Conservation (phyloP, 2,113 vertebrate genomes). For the Eonycteris spelaea region DNA sequence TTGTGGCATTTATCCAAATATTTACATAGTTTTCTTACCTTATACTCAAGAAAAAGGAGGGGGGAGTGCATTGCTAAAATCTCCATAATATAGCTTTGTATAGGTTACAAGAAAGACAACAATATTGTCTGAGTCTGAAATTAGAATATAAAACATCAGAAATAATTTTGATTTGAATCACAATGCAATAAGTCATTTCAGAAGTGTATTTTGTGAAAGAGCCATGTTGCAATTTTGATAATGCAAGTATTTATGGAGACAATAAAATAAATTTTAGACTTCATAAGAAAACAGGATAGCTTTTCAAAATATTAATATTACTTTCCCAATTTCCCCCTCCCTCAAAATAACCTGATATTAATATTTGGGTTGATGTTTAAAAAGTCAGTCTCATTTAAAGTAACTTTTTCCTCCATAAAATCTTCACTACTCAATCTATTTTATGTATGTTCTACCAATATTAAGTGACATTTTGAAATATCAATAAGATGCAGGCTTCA, state of each 20-base stretch:
- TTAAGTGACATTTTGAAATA: constrained; percentile 82
- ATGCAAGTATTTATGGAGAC: background rate
- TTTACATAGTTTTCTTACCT: background rate
- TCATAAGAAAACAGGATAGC: background rate
- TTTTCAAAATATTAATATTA: background rate
- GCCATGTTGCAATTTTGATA: background rate
- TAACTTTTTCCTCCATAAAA: constrained; percentile 47
- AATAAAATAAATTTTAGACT: background rate
- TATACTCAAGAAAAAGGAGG: background rate
- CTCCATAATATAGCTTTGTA: background rate
- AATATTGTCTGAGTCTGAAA: background rate
- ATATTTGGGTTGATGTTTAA: background rate
- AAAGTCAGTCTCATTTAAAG: constrained; percentile 27
- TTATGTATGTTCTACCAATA: constrained; percentile 66
- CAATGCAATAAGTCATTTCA: background rate
- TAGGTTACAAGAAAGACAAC: background rate
- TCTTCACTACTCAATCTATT: constrained; percentile 35
- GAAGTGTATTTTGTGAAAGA: background rate
- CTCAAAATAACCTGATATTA: background rate
- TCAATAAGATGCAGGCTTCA: constrained; percentile 77
- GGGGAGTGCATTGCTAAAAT: background rate
- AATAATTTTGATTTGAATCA: background rate
- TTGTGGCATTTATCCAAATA: background rate
- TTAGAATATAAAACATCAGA: background rate
- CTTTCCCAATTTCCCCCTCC: background rate